Percentiles rank a stretch among this genome's conserved stretches.
phyloP scores from a whole-genome alignment of 1,140 invertebrate species.

The Drosophila parabipectinata region DNA sequence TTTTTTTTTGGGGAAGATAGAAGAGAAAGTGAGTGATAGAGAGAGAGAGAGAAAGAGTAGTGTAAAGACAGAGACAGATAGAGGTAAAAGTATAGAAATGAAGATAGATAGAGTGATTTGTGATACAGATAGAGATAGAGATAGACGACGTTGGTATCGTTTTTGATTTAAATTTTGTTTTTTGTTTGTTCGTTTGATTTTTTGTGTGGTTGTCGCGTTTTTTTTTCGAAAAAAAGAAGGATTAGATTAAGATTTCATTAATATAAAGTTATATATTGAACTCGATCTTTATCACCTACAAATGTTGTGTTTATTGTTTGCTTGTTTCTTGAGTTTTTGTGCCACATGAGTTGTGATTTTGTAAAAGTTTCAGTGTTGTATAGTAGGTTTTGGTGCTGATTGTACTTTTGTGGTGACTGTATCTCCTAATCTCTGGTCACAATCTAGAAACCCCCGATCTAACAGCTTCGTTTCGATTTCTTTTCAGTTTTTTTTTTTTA shows the following conservation, averaged over 20 bases:
- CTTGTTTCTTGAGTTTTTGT: conserved; percentile 4
- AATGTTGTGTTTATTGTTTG: conserved; percentile 21
- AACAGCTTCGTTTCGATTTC: conserved; percentile 9
- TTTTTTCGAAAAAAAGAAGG: conserved; percentile 54
- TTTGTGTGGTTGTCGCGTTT: conserved; percentile 44
- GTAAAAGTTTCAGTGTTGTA: conserved; percentile 42
- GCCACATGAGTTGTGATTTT: conserved; percentile 41
- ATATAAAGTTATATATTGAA: conserved; percentile 67
- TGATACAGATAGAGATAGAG: conserved; percentile 10
- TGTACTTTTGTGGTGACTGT: conserved; percentile 54
- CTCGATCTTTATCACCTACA: conserved; percentile 43
- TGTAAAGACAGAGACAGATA: conserved; percentile 26
- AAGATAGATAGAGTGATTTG: conserved; percentile 9
- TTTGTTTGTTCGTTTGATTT: conserved; percentile 25
- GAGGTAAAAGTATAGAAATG: conserved; percentile 3
- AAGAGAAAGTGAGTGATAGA: conserved; percentile 21
- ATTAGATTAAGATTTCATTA: conserved; percentile 61
- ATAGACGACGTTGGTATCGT: conserved; percentile 44
- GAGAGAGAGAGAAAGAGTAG: conserved; percentile 25
- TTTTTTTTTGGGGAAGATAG: not conserved
- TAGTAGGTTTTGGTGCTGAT: conserved; percentile 24
- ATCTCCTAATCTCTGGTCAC: conserved; percentile 28
- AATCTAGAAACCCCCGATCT: conserved; percentile 5
- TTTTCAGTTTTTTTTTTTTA: conserved; percentile 17
- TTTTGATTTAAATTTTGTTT: conserved; percentile 37